phyloP scores from a whole-genome alignment of 2,113 vertebrate genomes.

The Ictidomys tridecemlineatus region DNA sequence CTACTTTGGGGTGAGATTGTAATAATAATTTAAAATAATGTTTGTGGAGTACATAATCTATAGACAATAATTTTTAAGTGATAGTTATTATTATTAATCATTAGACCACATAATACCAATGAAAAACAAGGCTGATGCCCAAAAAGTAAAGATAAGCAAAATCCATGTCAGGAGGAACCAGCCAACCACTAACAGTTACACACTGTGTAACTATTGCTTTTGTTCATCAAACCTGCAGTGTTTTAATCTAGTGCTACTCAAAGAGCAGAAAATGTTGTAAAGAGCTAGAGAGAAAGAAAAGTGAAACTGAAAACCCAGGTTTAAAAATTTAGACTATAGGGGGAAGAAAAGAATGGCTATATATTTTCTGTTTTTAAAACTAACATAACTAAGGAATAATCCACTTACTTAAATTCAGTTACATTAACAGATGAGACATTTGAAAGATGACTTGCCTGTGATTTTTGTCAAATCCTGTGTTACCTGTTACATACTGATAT shows the following conservation, averaged over 20 bases:
- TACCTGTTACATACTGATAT: background rate
- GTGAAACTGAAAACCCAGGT: background rate
- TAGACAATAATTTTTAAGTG: background rate
- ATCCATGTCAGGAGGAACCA: background rate
- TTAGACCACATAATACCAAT: background rate
- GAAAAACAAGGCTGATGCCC: background rate
- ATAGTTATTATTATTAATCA: background rate
- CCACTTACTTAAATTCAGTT: background rate
- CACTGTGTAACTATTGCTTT: background rate
- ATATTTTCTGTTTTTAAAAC: slow-evolving; percentile 35
- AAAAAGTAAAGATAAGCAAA: background rate
- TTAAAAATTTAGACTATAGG: background rate
- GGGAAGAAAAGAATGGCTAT: background rate
- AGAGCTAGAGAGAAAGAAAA: background rate
- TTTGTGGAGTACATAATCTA: background rate
- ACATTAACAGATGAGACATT: background rate
- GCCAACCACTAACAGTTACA: background rate
- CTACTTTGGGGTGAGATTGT: background rate
- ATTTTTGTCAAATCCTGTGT: background rate
- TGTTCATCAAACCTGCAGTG: background rate
- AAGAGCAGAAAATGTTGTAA: background rate
- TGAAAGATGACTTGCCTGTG: background rate
- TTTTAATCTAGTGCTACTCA: background rate
- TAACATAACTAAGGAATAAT: background rate
- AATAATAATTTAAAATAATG: slow-evolving; percentile 20